phyloP scores from a whole-genome alignment of 1,140 invertebrate genomes.

The Drosophila melanica region DNA sequence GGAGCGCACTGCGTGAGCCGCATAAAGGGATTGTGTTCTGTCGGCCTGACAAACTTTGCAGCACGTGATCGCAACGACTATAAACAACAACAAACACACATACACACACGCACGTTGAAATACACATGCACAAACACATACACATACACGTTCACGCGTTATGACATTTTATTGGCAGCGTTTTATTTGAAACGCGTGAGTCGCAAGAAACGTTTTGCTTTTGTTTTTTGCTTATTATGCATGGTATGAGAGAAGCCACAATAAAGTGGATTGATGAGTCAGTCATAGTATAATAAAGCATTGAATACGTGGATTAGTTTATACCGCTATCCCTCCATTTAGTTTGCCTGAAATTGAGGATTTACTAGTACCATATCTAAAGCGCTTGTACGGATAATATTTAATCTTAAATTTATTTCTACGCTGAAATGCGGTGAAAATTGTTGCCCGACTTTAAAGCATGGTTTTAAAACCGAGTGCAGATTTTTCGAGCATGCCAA shows the following conservation, averaged over 20 bases:
- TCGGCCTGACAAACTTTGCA: constrained; percentile 60
- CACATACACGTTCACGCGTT: constrained; percentile 62
- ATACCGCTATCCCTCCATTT: constrained; percentile 2
- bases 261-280: constrained; percentile 42
- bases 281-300: constrained; percentile 31
- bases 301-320: constrained; percentile 38
- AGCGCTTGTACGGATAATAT: neutral
- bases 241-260: constrained; percentile 15
- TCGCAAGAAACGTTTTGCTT: constrained; percentile 42
- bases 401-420: neutral
- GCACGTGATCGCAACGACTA: constrained; percentile 70
- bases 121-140: constrained; percentile 43
- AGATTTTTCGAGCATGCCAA: constrained; percentile 20
- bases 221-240: constrained; percentile 38
- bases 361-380: neutral
- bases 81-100: constrained; percentile 45
- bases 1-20: constrained; percentile 40
- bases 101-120: constrained; percentile 6
- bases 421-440: no score
- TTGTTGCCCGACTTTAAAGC: constrained; percentile 5
- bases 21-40: constrained; percentile 36
- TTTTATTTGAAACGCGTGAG: constrained; percentile 78
- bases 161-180: constrained; percentile 78
- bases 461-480: neutral
- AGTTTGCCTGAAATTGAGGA: neutral